Percentiles rank a stretch among this genome's conserved stretches.
Evolutionary conservation across 2,888 invertebrate genomes (phyloP).

Genomic region (Chrysotoxum bicinctum): DNA sequence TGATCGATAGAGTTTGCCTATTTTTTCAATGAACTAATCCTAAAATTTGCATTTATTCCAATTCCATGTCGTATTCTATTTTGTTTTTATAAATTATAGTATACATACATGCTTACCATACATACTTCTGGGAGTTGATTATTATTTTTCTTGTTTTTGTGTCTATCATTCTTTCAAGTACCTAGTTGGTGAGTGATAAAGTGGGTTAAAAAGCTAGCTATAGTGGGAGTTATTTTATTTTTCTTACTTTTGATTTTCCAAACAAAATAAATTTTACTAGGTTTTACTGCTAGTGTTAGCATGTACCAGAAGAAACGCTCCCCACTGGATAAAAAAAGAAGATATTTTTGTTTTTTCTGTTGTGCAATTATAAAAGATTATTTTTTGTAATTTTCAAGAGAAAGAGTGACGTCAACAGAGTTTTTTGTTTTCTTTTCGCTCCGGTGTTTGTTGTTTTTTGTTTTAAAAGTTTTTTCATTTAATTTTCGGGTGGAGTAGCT

Average conservation of each 20-base stretch:
- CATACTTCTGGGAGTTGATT: background rate
- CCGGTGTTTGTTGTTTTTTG: conserved; percentile 38
- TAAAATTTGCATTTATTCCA: conserved; percentile 16
- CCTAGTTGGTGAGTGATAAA: background rate
- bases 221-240: conserved; percentile 3
- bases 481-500: conserved; percentile 5
- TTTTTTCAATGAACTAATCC: background rate
- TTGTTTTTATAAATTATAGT: background rate
- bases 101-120: background rate
- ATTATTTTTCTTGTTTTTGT: background rate
- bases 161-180: background rate
- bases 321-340: background rate
- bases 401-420: conserved; percentile 56
- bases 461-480: background rate
- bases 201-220: conserved; percentile 24
- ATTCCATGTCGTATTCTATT: background rate
- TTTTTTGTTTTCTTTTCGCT: background rate
- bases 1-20: background rate
- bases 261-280: background rate
- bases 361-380: conserved; percentile 44
- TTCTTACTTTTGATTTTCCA: background rate
- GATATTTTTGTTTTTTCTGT: conserved; percentile 28
- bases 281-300: background rate
- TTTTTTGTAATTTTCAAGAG: conserved; percentile 46
- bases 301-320: background rate